A percentile compares a stretch with the other conserved stretches of the same genome.
Evolutionary conservation across 35 echinoderm and acorn worm species (phyloP).

Genomic region (Lytechinus pictus): DNA sequence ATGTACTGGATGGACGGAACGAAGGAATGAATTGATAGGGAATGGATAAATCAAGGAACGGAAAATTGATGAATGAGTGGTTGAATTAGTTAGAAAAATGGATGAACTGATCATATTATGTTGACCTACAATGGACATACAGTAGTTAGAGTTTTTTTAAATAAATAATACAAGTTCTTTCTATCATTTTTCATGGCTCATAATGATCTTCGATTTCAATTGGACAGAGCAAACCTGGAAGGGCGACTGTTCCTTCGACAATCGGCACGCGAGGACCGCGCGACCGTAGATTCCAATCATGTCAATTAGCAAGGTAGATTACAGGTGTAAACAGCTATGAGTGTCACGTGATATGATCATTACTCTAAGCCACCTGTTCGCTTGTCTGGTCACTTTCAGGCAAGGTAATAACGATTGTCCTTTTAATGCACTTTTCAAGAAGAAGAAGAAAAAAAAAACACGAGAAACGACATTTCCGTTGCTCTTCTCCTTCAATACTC

Average conservation of each 20-base stretch:
- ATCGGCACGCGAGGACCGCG: neutral
- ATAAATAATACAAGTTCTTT: too few relatives aligned
- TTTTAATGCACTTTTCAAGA: neutral
- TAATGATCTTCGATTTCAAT: neutral
- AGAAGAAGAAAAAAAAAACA: neutral
- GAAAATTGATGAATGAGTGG: too few relatives aligned
- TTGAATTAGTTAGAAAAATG: too few relatives aligned
- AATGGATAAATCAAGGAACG: too few relatives aligned
- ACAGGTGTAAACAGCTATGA: neutral
- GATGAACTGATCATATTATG: too few relatives aligned
- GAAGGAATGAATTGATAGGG: too few relatives aligned
- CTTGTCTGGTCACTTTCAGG: neutral
- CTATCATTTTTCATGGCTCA: too few relatives aligned
- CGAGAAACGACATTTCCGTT: neutral
- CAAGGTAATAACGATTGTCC: neutral
- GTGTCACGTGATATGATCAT: conserved; percentile 22
- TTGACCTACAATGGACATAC: too few relatives aligned
- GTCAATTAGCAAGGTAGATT: conserved; percentile 32
- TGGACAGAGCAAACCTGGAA: neutral
- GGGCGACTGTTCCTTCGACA: neutral
- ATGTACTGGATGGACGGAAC: too few relatives aligned
- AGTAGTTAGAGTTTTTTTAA: too few relatives aligned
- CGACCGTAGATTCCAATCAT: conserved; percentile 3
- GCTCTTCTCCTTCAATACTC: neutral
- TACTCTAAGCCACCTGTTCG: conserved; percentile 24